phyloP scores from a whole-genome alignment of 1,140 invertebrate genomes.

The Paracyclopina nana region DNA sequence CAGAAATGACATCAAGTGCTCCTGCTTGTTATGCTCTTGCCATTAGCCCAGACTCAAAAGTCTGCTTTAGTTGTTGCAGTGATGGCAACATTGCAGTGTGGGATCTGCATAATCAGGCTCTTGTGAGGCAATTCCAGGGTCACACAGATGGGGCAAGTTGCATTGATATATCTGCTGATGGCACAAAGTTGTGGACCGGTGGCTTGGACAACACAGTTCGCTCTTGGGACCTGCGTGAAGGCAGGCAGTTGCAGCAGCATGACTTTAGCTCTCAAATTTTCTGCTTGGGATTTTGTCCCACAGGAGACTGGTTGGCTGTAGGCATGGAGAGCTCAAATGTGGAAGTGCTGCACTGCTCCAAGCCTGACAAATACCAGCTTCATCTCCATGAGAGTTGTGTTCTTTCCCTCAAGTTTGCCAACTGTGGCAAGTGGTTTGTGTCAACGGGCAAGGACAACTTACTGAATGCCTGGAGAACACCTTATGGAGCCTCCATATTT shows the following conservation, averaged over 20 bases:
- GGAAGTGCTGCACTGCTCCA: constrained; percentile 74
- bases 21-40: constrained; percentile 94
- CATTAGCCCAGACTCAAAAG: constrained; percentile 86
- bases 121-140: constrained; percentile 87
- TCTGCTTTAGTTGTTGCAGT: constrained; percentile 86
- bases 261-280: constrained; percentile 91
- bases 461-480: constrained; percentile 92
- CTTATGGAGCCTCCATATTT: constrained; percentile 94
- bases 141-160: constrained; percentile 94
- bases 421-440: constrained; percentile 96
- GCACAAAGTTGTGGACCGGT: constrained; percentile 85
- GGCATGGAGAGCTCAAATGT: constrained; percentile 97
- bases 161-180: constrained; percentile 89
- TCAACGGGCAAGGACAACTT: constrained; percentile 97
- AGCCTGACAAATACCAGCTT: constrained; percentile 91
- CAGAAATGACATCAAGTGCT: constrained; percentile 79
- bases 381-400: constrained; percentile 96
- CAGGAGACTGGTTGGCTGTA: constrained; percentile 91
- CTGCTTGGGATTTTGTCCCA: constrained; percentile 90
- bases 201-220: constrained; percentile 89
- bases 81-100: constrained; percentile 92
- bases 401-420: constrained; percentile 86
- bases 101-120: constrained; percentile 76
- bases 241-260: constrained; percentile 77
- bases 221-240: constrained; percentile 86